These are phyloP conservation scores for Syrmaticus mikado DNA, from an alignment of 2,113 vertebrate species.

Conservation along the genomic window DNA sequence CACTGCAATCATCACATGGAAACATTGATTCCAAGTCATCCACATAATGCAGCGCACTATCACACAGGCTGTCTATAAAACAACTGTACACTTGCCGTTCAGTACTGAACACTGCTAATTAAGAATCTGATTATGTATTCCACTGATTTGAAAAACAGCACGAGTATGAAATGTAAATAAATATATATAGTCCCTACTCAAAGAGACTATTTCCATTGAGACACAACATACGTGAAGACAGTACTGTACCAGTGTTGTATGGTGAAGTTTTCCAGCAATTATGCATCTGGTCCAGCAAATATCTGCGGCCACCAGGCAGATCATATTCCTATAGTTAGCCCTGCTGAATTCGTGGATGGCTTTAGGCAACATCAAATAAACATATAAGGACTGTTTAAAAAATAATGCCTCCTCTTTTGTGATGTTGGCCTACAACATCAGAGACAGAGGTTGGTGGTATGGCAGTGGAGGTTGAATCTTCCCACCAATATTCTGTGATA, in stretches of 20 bases:
- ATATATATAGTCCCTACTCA: background rate
- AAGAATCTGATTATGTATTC: constrained; percentile 8
- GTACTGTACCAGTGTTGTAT: background rate
- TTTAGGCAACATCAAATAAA: background rate
- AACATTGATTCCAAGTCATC: constrained; percentile 15
- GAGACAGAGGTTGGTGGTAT: background rate
- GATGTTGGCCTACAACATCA: background rate
- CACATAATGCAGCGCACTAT: background rate
- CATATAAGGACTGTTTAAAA: background rate
- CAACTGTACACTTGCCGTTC: background rate
- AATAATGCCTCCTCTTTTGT: background rate
- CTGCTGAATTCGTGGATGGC: background rate
- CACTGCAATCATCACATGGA: background rate
- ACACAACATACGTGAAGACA: background rate
- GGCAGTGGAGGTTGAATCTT: background rate
- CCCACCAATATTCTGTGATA: background rate
- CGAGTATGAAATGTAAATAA: background rate
- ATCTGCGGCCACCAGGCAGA: background rate
- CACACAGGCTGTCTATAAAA: background rate
- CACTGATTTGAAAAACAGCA: background rate
- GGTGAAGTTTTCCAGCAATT: background rate
- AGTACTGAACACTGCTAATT: background rate
- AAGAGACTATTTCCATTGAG: background rate
- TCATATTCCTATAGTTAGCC: background rate
- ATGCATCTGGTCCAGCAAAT: background rate